Evolutionary conservation across 2,797 vertebrate genomes (phyloP), one percentile per base, ranked within the genome.

Genomic region (Tragelaphus oryx): DNA sequence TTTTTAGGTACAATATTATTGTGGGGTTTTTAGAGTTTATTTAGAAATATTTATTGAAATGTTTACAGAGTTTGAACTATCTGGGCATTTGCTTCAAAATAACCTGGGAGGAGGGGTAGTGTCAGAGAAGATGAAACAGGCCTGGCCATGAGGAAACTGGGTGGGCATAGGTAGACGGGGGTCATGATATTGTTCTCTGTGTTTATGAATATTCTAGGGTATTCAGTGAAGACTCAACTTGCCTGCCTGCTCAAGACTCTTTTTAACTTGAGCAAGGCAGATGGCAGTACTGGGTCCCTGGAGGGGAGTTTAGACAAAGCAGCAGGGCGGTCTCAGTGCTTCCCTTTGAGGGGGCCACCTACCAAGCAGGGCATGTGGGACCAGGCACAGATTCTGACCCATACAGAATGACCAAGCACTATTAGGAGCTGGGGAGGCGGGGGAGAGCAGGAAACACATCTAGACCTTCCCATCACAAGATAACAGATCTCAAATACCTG

Each of bases 41-140:
- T 90, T 93, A 68, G 52, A 86, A 86, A 89, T 57, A 68, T 33
- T 50, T 89, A 37, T 12, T 52, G 17, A 88, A 80, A 59, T 71
- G 54, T 80, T 81, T 60, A 60, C 20, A 68, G 55, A 59, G 41
- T 33, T 54, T 50, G 86, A 62, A 28, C 8, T 82, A 22, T 18
- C 75, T 55, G 52, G 28, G 33, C 33, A 65, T 65, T 85, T 75
- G 55, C 48, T 84, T 93, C 76, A 87, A 8, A 95, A 83, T 60
- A 74, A 26, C 9, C 59, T 68, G 48, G 37, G 44, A 46, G 41
- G 62, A 17, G 4, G 12, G 28, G 18, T 41, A 30, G 13, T 17
- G 24, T 28, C 37, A 37, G 41, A 82, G 33, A 24, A n/a, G 30
- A 37, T 3, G 13, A 93, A 46, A 50, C 48, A 57, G 13, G 41